Evolutionary conservation across 2,888 invertebrate species (phyloP), one percentile per base, ranked within the genome.

Genomic region (Apotomis turbidana): DNA sequence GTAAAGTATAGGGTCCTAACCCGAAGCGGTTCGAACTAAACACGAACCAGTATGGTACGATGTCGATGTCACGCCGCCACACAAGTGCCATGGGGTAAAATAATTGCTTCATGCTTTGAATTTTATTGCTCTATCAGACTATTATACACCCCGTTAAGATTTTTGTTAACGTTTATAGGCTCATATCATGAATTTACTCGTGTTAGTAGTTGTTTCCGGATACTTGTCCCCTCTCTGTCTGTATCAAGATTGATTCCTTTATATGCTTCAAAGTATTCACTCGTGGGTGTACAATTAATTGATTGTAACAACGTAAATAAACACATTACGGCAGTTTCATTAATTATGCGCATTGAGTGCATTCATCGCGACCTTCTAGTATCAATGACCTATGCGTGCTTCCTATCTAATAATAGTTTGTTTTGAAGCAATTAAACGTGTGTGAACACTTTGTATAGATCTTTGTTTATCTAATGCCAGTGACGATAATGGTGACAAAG

Each of bases 51-150:
- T 64, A 64, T 59, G 68, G 75, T 71, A 71, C 76, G 75, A 73
- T 77, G 78, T 79, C 76, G 75, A 73, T 77, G 78, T 79, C 78
- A 77, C 77, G 78, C 71, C 78, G 72, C 67, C 74, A 52, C 63
- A 41, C 41, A 51, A 58, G 44, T 52, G 58, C 58, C 15, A 74
- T 76, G 73, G 79, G 79, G 79, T 76, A 71, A 71, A 78, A 76
- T 78, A 79, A 80, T 81, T 75, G 79, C 77, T 78, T 81, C 79
- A 78, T 77, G 79, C 78, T 72, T 77, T 71, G 78, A 78, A 81
- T 80, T 82, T 83, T 80, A 81, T 78, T 79, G 78, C 79, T 78
- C 76, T 79, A 81, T 79, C 78, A 76, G 78, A 77, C 79, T 78
- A 79, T 80, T 79, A 80, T 74, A 78, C 77, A 81, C 77, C 76